Percentiles rank a stretch among this genome's conserved stretches.
These are phyloP conservation scores for Drosophila buzzatii DNA, from an alignment of 2,888 invertebrate species.

Conservation along the genomic window DNA sequence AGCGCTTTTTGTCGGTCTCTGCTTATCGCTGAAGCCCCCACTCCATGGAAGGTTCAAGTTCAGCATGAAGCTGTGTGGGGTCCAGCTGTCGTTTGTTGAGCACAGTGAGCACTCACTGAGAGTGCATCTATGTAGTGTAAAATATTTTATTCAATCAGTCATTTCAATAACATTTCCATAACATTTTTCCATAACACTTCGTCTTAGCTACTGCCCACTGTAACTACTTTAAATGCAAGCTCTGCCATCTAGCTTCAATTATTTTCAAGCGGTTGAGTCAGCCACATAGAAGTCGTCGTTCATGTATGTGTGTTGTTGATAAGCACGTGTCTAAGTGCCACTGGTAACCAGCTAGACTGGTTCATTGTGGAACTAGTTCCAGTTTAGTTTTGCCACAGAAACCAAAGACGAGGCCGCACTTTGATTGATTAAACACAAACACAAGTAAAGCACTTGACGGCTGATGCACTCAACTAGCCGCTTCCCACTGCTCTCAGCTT, in stretches of 20 bases:
- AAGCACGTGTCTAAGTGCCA: constrained; percentile 58
- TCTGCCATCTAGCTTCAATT: not conserved
- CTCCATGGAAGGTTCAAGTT: constrained; percentile 62
- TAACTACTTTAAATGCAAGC: not conserved
- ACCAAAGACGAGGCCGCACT: constrained; percentile 44
- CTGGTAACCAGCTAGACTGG: constrained; percentile 39
- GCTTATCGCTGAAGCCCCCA: constrained; percentile 18
- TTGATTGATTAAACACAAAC: constrained; percentile 69
- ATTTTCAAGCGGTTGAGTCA: not conserved
- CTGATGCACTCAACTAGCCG: constrained; percentile 32
- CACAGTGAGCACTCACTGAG: not conserved
- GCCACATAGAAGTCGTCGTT: not conserved
- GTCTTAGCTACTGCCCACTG: not conserved
- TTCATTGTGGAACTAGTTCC: constrained; percentile 41
- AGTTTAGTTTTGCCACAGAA: constrained; percentile 35
- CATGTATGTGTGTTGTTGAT: constrained; percentile 14
- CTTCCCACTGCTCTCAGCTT: not conserved
- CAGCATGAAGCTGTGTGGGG: constrained; percentile 52
- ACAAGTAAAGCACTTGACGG: constrained; percentile 44
- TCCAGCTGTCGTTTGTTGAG: constrained; percentile 20
- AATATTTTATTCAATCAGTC: too few relatives aligned
- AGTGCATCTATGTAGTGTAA: too few relatives aligned
- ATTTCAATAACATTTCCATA: too few relatives aligned
- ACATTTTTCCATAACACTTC: not conserved
- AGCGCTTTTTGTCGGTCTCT: constrained; percentile 46